These are phyloP conservation scores for Thaumetopoea pityocampa DNA, from an alignment of 1,140 invertebrate species.

Conservation along the genomic window DNA sequence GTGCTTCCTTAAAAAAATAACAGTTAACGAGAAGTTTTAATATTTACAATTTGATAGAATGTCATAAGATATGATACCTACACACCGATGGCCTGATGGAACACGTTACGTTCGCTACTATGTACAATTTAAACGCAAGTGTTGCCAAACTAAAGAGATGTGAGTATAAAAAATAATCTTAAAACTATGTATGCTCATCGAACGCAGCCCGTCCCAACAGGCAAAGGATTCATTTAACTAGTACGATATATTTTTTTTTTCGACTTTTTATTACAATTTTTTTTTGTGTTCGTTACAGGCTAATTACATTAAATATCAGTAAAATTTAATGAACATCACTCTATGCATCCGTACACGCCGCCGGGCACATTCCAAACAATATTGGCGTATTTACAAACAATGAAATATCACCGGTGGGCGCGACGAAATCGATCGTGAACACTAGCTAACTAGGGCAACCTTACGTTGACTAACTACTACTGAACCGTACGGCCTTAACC, in stretches of 20 bases:
- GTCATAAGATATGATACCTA: slow-evolving; percentile 59
- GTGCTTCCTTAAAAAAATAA: slow-evolving; percentile 21
- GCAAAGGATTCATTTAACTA: slow-evolving; percentile 39
- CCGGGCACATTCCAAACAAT: slow-evolving; percentile 7
- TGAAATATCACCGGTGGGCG: slow-evolving; percentile 23
- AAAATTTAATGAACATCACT: slow-evolving; percentile 50
- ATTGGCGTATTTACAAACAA: slow-evolving; percentile 16
- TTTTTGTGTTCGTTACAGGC: slow-evolving; percentile 52
- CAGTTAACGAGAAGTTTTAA: slow-evolving; percentile 18
- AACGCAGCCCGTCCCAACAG: slow-evolving; percentile 22
- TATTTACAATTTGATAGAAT: slow-evolving; percentile 64
- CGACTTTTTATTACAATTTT: slow-evolving; percentile 34
- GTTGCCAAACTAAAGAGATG: slow-evolving; percentile 25
- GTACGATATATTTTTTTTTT: slow-evolving; percentile 14
- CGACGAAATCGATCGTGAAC: slow-evolving; percentile 41
- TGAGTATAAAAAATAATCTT: slow-evolving; percentile 28
- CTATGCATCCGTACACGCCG: slow-evolving; percentile 15
- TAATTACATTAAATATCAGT: slow-evolving; percentile 60
- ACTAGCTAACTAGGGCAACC: slow-evolving; percentile 55
- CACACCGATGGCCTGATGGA: slow-evolving; percentile 30
- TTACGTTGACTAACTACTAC: too few species aligned
- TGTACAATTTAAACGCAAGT: slow-evolving; percentile 49
- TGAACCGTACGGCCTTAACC: too few species aligned
- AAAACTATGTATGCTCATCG: slow-evolving; percentile 19
- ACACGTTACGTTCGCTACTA: slow-evolving; percentile 31